A percentile compares a stretch with the other conserved stretches of the same genome.
These are phyloP conservation scores for Oasisia sp. DNA, from an alignment of 2,888 invertebrate genomes.

Conservation along the genomic window DNA sequence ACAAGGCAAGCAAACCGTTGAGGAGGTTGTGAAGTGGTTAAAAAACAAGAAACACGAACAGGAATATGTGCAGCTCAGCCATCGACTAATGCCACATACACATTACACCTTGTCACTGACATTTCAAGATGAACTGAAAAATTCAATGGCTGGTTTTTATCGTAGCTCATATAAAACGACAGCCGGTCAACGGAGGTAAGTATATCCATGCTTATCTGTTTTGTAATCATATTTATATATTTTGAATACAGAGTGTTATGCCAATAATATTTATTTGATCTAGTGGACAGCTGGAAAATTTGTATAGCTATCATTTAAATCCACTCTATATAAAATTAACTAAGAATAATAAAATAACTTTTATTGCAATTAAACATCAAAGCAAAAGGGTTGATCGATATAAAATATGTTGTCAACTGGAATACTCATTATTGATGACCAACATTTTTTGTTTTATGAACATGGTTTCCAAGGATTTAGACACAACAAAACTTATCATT, in stretches of 20 bases:
- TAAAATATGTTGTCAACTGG: neutral
- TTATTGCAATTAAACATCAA: neutral
- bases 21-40: conserved; percentile 80
- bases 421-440: no score
- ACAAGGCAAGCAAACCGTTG: conserved; percentile 75
- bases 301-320: no score
- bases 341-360: no score
- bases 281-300: no score
- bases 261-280: no score
- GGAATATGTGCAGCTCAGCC: conserved; percentile 58
- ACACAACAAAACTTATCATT: no score
- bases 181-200: conserved; percentile 37
- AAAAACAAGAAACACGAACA: conserved; percentile 85
- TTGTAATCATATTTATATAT: neutral
- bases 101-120: conserved; percentile 34
- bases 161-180: conserved; percentile 41
- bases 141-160: conserved; percentile 43
- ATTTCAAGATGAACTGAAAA: conserved; percentile 36
- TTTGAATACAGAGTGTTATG: no score
- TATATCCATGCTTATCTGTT: neutral
- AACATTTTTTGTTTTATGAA: no score
- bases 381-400: neutral
- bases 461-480: no score
- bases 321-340: no score
- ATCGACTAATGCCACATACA: conserved; percentile 24